These are phyloP conservation scores for Tetragnatha montana DNA, from an alignment of 2,888 invertebrate species.

Conservation along the genomic window DNA sequence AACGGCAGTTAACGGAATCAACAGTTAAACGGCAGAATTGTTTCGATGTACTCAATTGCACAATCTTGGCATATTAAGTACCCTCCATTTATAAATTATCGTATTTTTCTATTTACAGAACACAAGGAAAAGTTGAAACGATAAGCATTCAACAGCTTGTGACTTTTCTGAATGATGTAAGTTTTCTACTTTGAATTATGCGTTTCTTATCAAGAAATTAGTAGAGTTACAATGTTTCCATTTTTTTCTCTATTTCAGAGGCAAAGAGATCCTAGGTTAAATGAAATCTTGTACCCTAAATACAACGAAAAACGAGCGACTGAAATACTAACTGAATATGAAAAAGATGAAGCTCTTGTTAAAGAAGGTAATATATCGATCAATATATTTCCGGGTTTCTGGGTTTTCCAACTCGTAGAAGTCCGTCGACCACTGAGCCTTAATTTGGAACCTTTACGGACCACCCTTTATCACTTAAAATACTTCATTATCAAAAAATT, in stretches of 20 bases:
- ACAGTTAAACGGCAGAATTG: too few species aligned
- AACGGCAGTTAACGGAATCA: too few species aligned
- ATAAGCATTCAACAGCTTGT: conserved; percentile 45
- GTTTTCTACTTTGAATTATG: not conserved
- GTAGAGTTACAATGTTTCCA: not conserved
- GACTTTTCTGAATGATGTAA: conserved; percentile 46
- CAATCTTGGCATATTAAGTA: too few species aligned
- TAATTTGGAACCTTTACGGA: too few species aligned
- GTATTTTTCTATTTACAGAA: conserved; percentile 16
- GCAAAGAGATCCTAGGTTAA: conserved; percentile 97
- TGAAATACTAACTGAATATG: conserved; percentile 95
- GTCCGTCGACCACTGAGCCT: too few species aligned
- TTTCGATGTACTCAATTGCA: too few species aligned
- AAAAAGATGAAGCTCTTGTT: conserved; percentile 87
- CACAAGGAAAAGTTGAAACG: conserved; percentile 52
- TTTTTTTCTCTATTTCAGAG: conserved; percentile 78
- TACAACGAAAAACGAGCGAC: conserved; percentile 95
- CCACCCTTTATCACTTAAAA: too few species aligned
- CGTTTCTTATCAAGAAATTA: not conserved
- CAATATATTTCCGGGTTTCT: too few species aligned
- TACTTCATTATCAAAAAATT: too few species aligned
- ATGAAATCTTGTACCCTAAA: conserved; percentile 98
- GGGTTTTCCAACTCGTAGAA: too few species aligned
- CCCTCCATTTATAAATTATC: too few species aligned
- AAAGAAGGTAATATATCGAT: conserved; percentile 82